Evolutionary conservation across 2,888 invertebrate genomes (phyloP).

Genomic region (Cistogaster globosa): DNA sequence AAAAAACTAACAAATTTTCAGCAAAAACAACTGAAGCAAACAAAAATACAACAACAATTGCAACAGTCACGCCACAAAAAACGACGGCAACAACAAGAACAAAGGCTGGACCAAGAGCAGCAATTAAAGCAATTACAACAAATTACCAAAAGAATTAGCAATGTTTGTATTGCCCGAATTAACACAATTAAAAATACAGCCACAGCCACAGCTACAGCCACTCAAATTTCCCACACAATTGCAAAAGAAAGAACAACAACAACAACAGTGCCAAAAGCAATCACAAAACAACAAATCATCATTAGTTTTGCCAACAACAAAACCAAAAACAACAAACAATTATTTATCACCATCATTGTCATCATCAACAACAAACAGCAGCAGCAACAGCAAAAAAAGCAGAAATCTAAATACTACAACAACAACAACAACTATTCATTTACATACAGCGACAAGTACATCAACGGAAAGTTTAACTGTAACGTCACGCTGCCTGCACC

Average conservation of each 20-base stretch:
- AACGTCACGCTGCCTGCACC: slow-evolving; percentile 74
- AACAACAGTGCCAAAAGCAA: slow-evolving; percentile 49
- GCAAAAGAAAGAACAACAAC: slow-evolving; percentile 29
- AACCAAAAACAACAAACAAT: slow-evolving; percentile 45
- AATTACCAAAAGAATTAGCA: slow-evolving; percentile 71
- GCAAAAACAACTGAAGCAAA: slow-evolving; percentile 39
- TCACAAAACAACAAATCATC: slow-evolving; percentile 59
- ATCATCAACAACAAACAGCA: slow-evolving; percentile 26
- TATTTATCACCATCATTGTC: slow-evolving; percentile 20
- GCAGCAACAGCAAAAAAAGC: slow-evolving; percentile 5
- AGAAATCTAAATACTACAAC: slow-evolving; percentile 20
- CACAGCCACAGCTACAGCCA: slow-evolving; percentile 28
- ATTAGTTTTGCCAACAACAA: background rate
- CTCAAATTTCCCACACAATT: slow-evolving; percentile 40
- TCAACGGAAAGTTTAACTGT: slow-evolving; percentile 68
- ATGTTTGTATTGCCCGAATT: slow-evolving; percentile 69
- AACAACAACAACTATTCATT: slow-evolving; percentile 37
- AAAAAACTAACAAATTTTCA: slow-evolving; percentile 67
- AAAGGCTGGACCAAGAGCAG: slow-evolving; percentile 54
- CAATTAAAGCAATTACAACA: slow-evolving; percentile 71
- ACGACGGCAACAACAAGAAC: slow-evolving; percentile 53
- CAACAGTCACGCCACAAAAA: slow-evolving; percentile 21
- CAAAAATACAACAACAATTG: slow-evolving; percentile 43
- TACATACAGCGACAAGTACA: slow-evolving; percentile 48
- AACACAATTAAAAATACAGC: slow-evolving; percentile 47